Percentiles rank a stretch among this genome's conserved stretches.
phyloP scores from a whole-genome alignment of 2,888 invertebrate genomes.

The Aphodius sticticus region DNA sequence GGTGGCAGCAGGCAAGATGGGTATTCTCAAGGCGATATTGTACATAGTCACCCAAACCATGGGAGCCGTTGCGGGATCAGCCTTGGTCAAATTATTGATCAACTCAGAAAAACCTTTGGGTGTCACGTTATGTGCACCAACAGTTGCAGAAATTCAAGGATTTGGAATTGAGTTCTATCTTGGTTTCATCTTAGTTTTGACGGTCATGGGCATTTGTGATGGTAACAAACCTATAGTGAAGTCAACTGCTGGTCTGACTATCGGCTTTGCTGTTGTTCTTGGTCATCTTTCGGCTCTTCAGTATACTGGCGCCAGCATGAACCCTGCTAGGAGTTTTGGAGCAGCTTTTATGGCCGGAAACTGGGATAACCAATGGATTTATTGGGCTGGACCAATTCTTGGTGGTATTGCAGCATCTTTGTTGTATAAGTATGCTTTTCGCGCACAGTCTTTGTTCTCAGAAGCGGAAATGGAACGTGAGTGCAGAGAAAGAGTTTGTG shows the following conservation, averaged over 20 bases:
- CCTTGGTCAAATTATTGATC: slow-evolving; percentile 76
- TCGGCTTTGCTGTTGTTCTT: slow-evolving; percentile 85
- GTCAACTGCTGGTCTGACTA: slow-evolving; percentile 83
- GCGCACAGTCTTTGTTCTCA: slow-evolving; percentile 58
- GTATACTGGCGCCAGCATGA: slow-evolving; percentile 91
- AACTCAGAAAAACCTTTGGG: slow-evolving; percentile 62
- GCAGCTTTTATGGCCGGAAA: slow-evolving; percentile 79
- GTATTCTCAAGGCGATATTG: slow-evolving; percentile 74
- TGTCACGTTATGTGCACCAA: slow-evolving; percentile 43
- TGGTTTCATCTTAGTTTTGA: slow-evolving; percentile 86
- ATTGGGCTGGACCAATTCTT: slow-evolving; percentile 88
- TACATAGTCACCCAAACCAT: slow-evolving; percentile 85
- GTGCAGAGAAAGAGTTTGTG: too few species aligned
- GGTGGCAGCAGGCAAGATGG: slow-evolving; percentile 80
- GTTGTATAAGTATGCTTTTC: slow-evolving; percentile 75
- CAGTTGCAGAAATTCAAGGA: slow-evolving; percentile 78
- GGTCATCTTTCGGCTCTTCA: slow-evolving; percentile 87
- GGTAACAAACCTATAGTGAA: slow-evolving; percentile 80
- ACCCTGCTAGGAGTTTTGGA: slow-evolving; percentile 89
- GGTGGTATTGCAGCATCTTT: slow-evolving; percentile 82
- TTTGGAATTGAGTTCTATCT: slow-evolving; percentile 91
- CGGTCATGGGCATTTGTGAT: slow-evolving; percentile 89
- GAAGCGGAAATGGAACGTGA: slow-evolving; percentile 61
- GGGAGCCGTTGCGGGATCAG: slow-evolving; percentile 84
- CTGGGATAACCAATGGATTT: slow-evolving; percentile 88